These are phyloP conservation scores for Alosa alosa DNA, from an alignment of 2,113 vertebrate species.

Conservation along the genomic window DNA sequence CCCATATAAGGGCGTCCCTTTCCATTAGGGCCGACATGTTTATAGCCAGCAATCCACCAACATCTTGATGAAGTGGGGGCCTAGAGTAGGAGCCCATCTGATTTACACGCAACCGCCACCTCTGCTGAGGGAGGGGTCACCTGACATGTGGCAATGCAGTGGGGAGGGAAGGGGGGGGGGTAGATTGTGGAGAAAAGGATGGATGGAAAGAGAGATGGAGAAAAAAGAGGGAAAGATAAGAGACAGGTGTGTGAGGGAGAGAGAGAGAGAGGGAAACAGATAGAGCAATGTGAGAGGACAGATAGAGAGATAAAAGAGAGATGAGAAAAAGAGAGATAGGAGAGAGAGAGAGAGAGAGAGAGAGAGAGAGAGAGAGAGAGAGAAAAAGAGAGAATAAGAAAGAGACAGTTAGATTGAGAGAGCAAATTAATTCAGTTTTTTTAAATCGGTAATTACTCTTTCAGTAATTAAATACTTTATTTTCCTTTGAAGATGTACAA, in stretches of 20 bases:
- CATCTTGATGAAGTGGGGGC: constrained; percentile 39
- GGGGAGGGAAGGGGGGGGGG: background rate
- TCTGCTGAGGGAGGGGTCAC: constrained; percentile 29
- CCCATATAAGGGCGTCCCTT: constrained; percentile 43
- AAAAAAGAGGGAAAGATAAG: background rate
- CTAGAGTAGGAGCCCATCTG: constrained; percentile 28
- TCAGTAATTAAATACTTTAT: too few species aligned
- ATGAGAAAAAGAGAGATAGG: background rate
- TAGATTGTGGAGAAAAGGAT: background rate
- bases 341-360: background rate
- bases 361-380: background rate
- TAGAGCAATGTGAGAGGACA: background rate
- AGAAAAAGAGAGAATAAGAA: background rate
- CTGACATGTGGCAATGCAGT: constrained; percentile 15
- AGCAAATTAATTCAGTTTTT: background rate
- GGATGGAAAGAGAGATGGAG: background rate
- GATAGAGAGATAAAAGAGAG: background rate
- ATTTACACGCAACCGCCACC: constrained; percentile 28
- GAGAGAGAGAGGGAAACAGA: background rate
- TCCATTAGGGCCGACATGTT: constrained; percentile 48
- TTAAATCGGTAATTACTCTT: too few species aligned
- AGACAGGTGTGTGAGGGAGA: background rate
- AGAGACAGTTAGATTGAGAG: background rate
- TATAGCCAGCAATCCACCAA: constrained; percentile 40
- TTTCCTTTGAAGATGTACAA: too few species aligned